Evolutionary conservation across 2,888 invertebrate species (phyloP).

Genomic region (Hermaeophaga mercurialis): DNA sequence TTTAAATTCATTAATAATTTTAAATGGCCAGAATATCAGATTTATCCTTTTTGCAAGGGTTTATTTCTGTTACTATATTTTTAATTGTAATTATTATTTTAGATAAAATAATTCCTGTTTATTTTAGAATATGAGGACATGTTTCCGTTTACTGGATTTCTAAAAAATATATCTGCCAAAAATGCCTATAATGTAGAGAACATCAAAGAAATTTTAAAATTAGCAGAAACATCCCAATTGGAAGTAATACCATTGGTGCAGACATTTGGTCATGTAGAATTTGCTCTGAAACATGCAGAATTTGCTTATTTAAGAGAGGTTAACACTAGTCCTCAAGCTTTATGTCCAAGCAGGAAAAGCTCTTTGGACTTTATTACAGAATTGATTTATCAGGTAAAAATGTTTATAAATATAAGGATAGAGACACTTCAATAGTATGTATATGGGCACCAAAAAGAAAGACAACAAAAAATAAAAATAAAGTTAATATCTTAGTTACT

Average conservation of each 20-base stretch:
- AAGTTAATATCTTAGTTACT: too few species aligned
- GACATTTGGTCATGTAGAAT: constrained; percentile 88
- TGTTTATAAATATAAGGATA: too few species aligned
- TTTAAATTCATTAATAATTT: too few species aligned
- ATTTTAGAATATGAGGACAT: constrained; percentile 77
- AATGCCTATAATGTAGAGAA: constrained; percentile 66
- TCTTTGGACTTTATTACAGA: constrained; percentile 67
- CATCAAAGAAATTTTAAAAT: constrained; percentile 63
- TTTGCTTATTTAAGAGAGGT: constrained; percentile 70
- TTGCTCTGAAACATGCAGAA: constrained; percentile 69
- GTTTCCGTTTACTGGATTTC: constrained; percentile 72
- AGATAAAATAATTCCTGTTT: not conserved
- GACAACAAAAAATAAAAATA: too few species aligned
- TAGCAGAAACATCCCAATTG: constrained; percentile 63
- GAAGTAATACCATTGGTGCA: constrained; percentile 78
- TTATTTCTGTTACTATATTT: too few species aligned
- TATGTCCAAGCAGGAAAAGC: constrained; percentile 71
- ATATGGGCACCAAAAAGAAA: too few species aligned
- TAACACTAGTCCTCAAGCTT: constrained; percentile 69
- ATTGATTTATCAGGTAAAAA: constrained; percentile 74
- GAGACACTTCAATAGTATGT: too few species aligned
- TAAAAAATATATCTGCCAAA: constrained; percentile 62
- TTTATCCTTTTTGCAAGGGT: too few species aligned
- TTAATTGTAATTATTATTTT: too few species aligned
- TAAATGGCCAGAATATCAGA: too few species aligned